Base-by-base conservation (phyloP, 2,113 vertebrate species). In the Chaenogobius annularis region DNA sequence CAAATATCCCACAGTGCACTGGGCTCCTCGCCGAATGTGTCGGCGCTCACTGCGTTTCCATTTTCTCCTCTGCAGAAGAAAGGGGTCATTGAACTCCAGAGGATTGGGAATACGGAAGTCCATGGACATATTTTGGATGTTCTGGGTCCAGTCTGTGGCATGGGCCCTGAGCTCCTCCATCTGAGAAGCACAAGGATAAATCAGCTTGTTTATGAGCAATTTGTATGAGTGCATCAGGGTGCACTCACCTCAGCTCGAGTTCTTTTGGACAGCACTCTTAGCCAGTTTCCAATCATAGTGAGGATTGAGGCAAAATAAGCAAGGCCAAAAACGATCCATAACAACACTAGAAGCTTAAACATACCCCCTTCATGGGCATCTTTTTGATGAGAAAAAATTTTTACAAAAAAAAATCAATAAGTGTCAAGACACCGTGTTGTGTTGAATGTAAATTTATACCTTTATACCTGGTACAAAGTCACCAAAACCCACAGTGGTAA, bases 291-390 rank as follows among this genome's bases (percentile, higher is more conserved):
- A 15, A 97, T 96, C 95, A 96, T 96, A 69, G 94, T 95, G 75
- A 97, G 93, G 80, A 97, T 94, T 7, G 96, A 96, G 46, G 96
- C 96, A n/a, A 97, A 97, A 90, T 97, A 97, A 65, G 96, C 95
- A 48, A 97, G 83, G 67, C 96, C 96, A 0, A 97, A 93, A 54
- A 97, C 92, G 22, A 97, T 97, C 96, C 96, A 97, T 84, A 97
- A 87, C 93, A 93, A 95, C 79, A 96, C 95, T 82, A 97, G 86
- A 0, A 94, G 95, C 76, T 97, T 96, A 66, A 96, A 96, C 84
- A 93, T 85, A 19, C 87, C 72, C 1, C 77, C 80, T 0, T 88
- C 74, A 12, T 85, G 85, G 72, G 84, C 68, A 52, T 13, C 22
- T 19, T n/a, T 9, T 58, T 43, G n/a, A 22, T 55, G 8, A 55